Base-by-base conservation (phyloP, 2,888 invertebrate genomes). In the Lottia scabra region DNA sequence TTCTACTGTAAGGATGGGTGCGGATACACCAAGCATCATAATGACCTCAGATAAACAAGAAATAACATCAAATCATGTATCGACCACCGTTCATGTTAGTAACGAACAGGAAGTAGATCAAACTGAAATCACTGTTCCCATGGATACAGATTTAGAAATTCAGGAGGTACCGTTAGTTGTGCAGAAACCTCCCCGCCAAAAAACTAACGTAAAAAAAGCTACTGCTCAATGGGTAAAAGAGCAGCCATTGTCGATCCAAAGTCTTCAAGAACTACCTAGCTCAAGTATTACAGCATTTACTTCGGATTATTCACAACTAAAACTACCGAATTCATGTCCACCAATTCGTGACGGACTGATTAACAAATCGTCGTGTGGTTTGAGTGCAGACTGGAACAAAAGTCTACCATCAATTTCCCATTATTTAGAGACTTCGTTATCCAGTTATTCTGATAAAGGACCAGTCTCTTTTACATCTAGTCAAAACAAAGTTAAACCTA, bases 181-280 rank as follows among this genome's bases (percentile, higher is more conserved):
- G 13, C 68, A 66, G 44, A 65, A 46, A n/a, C 65, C 65, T n/a
- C 71, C 71, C n/a, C 56, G 48, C 12, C 27, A 63, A 27, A 66
- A 71, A 43, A 66, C 71, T 16, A 66, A 71, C 44, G 43, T 66
- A 1, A 66, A 48, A 8, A 56, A n/a, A 43, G 71, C 71, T 38
- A 71, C 71, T 16, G 71, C 80, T 19, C 68, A 76, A 67, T 83
- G 83, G 83, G 81, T 83, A 26, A 80, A 81, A 70, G 78, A 78
- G 69, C 79, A 77, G 68, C 81, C 79, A 3, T 70, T 79, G 16
- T 65, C 71, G 23, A 68, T 70, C 45, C 72, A 72, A 44, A 76
- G 76, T 63, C 70, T 75, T 63, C 75, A 74, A 65, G 79, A 79
- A 65, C 65, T 75, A 13, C 68, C 77, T 6, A 38, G 38, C 38